These are phyloP conservation scores for Prunella strophiata DNA, from an alignment of 2,797 vertebrate genomes.

Conservation along the genomic window DNA sequence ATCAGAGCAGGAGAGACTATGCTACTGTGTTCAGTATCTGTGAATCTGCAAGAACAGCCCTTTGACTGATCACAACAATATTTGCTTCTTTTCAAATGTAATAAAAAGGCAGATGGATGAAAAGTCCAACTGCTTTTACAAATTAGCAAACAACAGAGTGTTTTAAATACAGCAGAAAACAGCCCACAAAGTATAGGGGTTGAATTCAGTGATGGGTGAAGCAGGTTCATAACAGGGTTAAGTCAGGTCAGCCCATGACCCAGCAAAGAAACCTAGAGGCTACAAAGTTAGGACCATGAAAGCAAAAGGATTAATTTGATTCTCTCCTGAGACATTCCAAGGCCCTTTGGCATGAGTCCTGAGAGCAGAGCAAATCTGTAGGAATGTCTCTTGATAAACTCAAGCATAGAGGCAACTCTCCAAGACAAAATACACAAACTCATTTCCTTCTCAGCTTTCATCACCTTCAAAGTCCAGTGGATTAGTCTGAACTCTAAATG, in stretches of 20 bases:
- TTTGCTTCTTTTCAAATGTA: not conserved
- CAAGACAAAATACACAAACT: not conserved
- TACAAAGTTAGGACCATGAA: not conserved
- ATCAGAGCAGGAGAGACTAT: not conserved
- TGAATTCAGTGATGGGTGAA: not conserved
- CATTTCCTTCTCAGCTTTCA: conserved; percentile 1
- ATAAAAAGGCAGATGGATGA: not conserved
- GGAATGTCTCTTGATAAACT: not conserved
- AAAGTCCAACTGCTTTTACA: not conserved
- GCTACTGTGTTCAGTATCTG: not conserved
- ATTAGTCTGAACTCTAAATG: not conserved
- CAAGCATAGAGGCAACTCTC: not conserved
- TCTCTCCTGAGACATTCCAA: conserved; percentile 20
- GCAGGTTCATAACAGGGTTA: not conserved
- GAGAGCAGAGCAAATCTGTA: not conserved
- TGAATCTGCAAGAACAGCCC: not conserved
- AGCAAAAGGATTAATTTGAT: conserved; percentile 13
- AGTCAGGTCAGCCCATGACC: not conserved
- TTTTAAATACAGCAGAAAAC: not conserved
- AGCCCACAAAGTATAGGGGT: not conserved
- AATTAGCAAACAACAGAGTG: not conserved
- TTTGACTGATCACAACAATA: not conserved
- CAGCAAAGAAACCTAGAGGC: conserved; percentile 1
- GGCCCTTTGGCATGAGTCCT: not conserved
- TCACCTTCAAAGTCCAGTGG: not conserved